Evolutionary conservation across 2,888 invertebrate species (phyloP), one percentile per base, ranked within the genome.

Genomic region (Aricia artaxerxes): DNA sequence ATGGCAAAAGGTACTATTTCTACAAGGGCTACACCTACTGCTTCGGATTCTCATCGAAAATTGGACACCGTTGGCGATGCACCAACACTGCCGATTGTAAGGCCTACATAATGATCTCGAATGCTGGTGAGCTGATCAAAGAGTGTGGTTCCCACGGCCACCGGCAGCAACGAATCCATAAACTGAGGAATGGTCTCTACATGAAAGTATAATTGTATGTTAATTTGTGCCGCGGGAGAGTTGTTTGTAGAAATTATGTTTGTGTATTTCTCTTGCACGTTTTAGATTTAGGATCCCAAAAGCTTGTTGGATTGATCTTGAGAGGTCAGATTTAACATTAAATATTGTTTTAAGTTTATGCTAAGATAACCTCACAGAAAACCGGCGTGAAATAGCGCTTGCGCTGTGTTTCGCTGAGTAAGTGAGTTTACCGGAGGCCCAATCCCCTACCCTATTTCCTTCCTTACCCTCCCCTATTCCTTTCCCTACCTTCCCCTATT

Each of bases 61-160:
- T 11, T 6, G 82, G 75, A 9, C 40, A 60, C 38, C 82, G 82
- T 7, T 87, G 80, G 83, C 83, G 87, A 1, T 89, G 88, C 79
- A 85, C 85, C 3, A 85, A 84, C 49, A 87, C 88, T 0, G 83
- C 84, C 6, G 84, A 83, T 0, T 88, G 88, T 69, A 84, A 84
- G 16, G 87, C 86, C 0, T 83, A 83, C n/a, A 79, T 84, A 61
- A 78, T 78, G 11, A 31, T 82, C 5, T 78, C 81, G 0, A 7
- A 60, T 1, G 82, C 82, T 1, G 85, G 83, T 0, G 11, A 40
- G 4, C 35, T 85, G 0, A 6, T 81, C 0, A 24, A 31, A 4
- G 61, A 79, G 0, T 78, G 4, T 0, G 84, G 83, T 0, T 77
- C 82, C 5, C 86, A 87, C 69, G 53, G 69, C 1, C 86, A 87